Evolutionary conservation across 2,888 invertebrate genomes (phyloP), one percentile per base, ranked within the genome.

Genomic region (Abrostola triplasia): DNA sequence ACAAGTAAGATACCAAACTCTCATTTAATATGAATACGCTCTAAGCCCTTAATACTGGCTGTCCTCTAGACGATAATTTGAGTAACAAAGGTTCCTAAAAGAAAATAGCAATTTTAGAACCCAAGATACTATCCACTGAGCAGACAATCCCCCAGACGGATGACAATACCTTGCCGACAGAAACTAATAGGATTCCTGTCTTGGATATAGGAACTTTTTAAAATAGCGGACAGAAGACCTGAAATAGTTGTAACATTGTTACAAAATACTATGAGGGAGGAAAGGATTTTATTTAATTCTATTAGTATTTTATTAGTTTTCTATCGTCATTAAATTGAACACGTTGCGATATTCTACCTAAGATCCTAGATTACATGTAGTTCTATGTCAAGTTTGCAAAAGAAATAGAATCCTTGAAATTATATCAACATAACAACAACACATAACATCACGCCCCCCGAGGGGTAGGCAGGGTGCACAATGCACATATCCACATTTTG

Each of bases 101-200:
- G 60, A 54, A 72, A 65, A 66, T 60, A 75, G 36, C 24, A 64
- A 71, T 64, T 41, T 48, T 56, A 48, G 48, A 59, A 42, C 60
- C 40, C 52, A 61, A 59, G 63, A 64, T 64, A 53, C 61, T 59
- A 64, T 58, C 58, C 53, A 59, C 7, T 36, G 69, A 63, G 57
- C 60, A 62, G 66, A 64, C 55, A 76, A 76, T 76, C 70, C 63
- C 50, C 59, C 58, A 67, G 74, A 74, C 67, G 77, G 63, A 71
- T 71, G 75, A 74, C 65, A 80, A 80, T 77, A 67, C 63, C 69
- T 67, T 55, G 56, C 55, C 50, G 78, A 77, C 80, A 72, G 75
- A 67, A 77, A 77, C 77, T 80, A 74, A 78, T 80, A 78, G 80
- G 49, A 74, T 62, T 55, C 49, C 59, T 74, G 64, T 77, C 70